Conservation (phyloP, 1,140 invertebrate genomes). For the Aphaenogaster ashmeadi region DNA sequence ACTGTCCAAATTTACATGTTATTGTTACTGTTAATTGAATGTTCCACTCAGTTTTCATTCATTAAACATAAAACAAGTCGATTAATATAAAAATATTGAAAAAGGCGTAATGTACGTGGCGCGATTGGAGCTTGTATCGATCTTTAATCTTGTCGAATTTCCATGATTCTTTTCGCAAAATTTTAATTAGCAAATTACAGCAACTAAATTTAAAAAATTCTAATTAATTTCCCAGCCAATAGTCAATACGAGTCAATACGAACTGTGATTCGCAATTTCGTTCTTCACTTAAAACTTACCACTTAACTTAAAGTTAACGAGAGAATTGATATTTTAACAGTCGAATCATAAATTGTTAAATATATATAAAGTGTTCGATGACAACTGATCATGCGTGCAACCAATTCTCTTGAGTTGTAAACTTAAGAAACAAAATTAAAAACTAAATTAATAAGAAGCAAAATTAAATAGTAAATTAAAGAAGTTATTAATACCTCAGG, state of each 20-base stretch:
- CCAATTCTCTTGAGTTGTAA: background rate
- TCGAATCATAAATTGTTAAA: slow-evolving; percentile 6
- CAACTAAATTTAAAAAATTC: background rate
- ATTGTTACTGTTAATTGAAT: slow-evolving; percentile 53
- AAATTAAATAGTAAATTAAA: slow-evolving; percentile 36
- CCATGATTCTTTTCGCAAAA: background rate
- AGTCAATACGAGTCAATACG: background rate
- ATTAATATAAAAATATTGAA: slow-evolving; percentile 20
- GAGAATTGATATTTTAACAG: slow-evolving; percentile 7
- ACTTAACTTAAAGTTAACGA: background rate
- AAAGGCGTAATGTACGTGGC: background rate
- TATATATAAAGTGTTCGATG: slow-evolving; percentile 2
- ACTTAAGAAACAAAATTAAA: slow-evolving; percentile 19
- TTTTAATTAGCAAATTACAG: background rate
- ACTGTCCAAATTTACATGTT: slow-evolving; percentile 20
- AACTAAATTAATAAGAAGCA: slow-evolving; percentile 15
- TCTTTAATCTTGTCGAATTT: background rate
- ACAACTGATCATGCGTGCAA: slow-evolving; percentile 8
- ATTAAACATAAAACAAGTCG: slow-evolving; percentile 21
- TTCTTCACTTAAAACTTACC: slow-evolving; percentile 31
- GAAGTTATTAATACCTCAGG: slow-evolving; percentile 20
- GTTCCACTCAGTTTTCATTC: slow-evolving; percentile 23
- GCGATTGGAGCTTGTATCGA: background rate
- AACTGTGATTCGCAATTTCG: background rate
- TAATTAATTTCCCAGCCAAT: background rate